A percentile compares a stretch with the other conserved stretches of the same genome.
Evolutionary conservation across 2,888 invertebrate genomes (phyloP).

Genomic region (Andrena praecox): DNA sequence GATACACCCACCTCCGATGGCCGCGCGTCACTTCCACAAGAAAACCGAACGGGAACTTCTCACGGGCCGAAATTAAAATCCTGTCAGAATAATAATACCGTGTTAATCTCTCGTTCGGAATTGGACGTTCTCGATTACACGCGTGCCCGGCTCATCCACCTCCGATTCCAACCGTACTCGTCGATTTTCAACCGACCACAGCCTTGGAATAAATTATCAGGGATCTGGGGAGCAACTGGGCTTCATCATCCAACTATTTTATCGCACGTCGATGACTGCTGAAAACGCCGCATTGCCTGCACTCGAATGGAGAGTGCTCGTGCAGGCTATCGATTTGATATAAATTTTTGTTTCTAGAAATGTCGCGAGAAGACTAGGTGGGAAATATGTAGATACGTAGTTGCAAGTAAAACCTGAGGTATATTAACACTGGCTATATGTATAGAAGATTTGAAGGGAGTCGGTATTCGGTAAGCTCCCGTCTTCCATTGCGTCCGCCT

Average conservation of each 20-base stretch:
- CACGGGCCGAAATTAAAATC: conserved; percentile 82
- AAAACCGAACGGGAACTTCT: conserved; percentile 62
- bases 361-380: too few relatives aligned
- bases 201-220: conserved; percentile 60
- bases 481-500: too few relatives aligned
- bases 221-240: conserved; percentile 21
- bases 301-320: background rate
- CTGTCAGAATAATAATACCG: conserved; percentile 84
- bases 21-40: conserved; percentile 57
- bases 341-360: too few relatives aligned
- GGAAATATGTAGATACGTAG: too few relatives aligned
- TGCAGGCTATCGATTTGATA: background rate
- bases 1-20: conserved; percentile 79
- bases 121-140: conserved; percentile 80
- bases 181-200: conserved; percentile 52
- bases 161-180: conserved; percentile 50
- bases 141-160: conserved; percentile 54
- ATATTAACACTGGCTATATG: too few relatives aligned
- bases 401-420: too few relatives aligned
- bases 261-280: conserved; percentile 50
- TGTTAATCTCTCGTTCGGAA: conserved; percentile 79
- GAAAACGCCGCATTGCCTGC: conserved; percentile 28
- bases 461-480: too few relatives aligned
- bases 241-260: conserved; percentile 23
- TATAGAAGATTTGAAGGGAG: too few relatives aligned